phyloP scores from a whole-genome alignment of 2,888 invertebrate genomes.

The Abscondita cerata region DNA sequence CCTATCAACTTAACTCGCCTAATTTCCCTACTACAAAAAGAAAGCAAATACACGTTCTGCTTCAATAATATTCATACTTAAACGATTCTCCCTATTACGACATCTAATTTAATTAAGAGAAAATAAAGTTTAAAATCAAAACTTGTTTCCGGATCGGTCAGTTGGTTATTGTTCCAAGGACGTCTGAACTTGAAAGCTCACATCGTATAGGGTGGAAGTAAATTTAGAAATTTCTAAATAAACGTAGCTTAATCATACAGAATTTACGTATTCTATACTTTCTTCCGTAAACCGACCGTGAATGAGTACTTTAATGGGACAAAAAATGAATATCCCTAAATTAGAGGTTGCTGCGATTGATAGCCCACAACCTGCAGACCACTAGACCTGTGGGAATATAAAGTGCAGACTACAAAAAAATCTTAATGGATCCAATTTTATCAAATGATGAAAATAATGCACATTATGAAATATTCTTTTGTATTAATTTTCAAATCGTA shows the following conservation, averaged over 20 bases:
- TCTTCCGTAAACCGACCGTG: conserved; percentile 28
- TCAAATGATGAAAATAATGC: no score
- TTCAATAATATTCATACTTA: no score
- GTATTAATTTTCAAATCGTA: no score
- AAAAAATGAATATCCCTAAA: conserved; percentile 40
- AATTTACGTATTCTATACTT: conserved; percentile 22
- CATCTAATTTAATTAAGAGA: background rate
- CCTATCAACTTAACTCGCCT: conserved; percentile 32
- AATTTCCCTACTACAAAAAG: conserved; percentile 30
- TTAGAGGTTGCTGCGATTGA: conserved; percentile 40
- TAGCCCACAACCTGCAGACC: conserved; percentile 26
- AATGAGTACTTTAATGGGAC: conserved; percentile 30
- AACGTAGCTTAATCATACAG: conserved; percentile 6
- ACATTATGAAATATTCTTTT: no score
- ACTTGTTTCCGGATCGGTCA: conserved; percentile 43
- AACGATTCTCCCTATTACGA: no score
- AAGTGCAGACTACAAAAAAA: conserved; percentile 16
- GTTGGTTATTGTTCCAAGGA: conserved; percentile 46
- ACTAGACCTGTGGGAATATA: conserved; percentile 30
- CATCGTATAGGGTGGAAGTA: conserved; percentile 27
- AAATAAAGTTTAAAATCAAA: conserved; percentile 23
- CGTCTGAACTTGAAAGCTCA: conserved; percentile 31
- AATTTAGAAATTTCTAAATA: conserved; percentile 19
- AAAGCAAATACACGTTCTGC: no score
- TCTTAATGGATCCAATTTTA: background rate